These are phyloP conservation scores for Alligator mississippiensis DNA, from an alignment of 2,113 vertebrate species.

Conservation along the genomic window DNA sequence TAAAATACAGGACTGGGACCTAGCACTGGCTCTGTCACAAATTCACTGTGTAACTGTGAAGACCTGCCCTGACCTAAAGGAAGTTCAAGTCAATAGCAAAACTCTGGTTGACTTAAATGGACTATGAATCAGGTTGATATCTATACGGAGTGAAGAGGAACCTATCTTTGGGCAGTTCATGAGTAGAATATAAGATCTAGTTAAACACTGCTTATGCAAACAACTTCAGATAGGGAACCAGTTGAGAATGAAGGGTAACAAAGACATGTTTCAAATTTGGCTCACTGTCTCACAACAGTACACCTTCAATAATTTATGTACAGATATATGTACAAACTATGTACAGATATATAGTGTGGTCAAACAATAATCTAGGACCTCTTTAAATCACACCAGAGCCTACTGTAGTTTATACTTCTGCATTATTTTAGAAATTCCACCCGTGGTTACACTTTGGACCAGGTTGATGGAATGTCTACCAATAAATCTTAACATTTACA, in stretches of 20 bases:
- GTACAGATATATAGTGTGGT: neutral
- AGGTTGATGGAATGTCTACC: constrained; percentile 25
- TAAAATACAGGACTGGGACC: constrained; percentile 22
- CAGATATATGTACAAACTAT: neutral
- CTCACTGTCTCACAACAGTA: neutral
- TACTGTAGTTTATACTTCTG: constrained; percentile 11
- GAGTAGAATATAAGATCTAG: neutral
- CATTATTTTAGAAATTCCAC: constrained; percentile 20
- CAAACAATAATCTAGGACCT: neutral
- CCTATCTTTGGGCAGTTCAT: neutral
- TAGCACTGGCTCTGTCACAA: neutral
- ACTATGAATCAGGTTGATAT: neutral
- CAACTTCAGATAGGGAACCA: neutral
- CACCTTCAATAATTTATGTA: neutral
- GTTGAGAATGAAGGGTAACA: neutral
- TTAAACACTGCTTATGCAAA: neutral
- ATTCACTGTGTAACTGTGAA: neutral
- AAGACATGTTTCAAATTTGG: neutral
- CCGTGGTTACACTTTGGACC: constrained; percentile 29
- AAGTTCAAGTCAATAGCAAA: neutral
- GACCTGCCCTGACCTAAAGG: no score
- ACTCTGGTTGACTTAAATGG: neutral
- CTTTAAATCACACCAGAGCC: neutral
- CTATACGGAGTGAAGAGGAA: neutral
- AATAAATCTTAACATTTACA: constrained; percentile 36